Percentiles rank a stretch among this genome's conserved stretches.
These are phyloP conservation scores for Acomys russatus DNA, from an alignment of 2,797 vertebrate species.

Conservation along the genomic window DNA sequence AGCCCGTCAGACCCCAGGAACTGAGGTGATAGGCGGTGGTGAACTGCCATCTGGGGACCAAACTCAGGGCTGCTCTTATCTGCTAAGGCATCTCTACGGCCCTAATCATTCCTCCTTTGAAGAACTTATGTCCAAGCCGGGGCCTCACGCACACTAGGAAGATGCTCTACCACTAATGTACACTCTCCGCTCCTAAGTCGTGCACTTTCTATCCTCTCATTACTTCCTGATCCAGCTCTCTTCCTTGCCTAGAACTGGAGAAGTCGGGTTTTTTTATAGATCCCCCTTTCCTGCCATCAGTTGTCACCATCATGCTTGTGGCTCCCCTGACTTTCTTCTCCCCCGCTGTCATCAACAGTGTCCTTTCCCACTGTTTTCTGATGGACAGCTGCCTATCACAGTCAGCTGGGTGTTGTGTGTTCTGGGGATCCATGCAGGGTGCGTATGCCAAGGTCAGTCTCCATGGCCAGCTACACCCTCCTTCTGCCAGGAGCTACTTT, in stretches of 20 bases:
- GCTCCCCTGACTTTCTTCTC: background rate
- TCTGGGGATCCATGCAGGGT: background rate
- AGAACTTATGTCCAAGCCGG: background rate
- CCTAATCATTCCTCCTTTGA: background rate
- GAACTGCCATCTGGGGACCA: background rate
- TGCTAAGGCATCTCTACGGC: background rate
- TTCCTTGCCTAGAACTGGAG: background rate
- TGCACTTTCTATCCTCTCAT: background rate
- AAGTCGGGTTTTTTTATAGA: background rate
- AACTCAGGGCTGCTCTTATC: background rate
- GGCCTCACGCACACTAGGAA: background rate
- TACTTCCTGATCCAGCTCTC: background rate
- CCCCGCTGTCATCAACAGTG: background rate
- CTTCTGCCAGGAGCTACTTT: background rate
- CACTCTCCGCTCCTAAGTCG: background rate
- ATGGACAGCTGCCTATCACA: background rate
- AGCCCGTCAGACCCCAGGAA: background rate
- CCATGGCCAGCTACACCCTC: background rate
- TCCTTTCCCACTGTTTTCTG: constrained; percentile 16
- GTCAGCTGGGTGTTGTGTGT: background rate
- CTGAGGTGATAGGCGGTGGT: background rate
- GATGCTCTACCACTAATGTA: background rate
- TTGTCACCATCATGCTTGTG: background rate
- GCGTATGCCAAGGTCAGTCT: background rate
- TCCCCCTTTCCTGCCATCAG: background rate